A percentile compares a stretch with the other conserved stretches of the same genome.
phyloP scores from a whole-genome alignment of 92 coral and sea anemone genomes.

The Epizoanthus fatuus region DNA sequence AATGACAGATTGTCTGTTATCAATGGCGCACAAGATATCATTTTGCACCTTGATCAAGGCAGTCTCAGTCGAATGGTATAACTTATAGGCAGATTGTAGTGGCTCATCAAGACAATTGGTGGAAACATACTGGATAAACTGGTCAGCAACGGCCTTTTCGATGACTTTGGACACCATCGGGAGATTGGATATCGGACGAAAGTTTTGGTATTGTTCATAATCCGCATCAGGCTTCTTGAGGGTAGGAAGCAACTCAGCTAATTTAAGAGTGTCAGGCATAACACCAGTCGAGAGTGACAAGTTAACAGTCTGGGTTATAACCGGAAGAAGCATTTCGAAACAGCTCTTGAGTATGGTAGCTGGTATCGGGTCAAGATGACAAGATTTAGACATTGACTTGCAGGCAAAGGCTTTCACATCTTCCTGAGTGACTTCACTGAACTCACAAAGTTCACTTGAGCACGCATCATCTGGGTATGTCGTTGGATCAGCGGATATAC shows the following conservation, averaged over 20 bases:
- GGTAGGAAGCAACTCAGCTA: slow-evolving; percentile 31
- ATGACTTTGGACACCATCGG: slow-evolving; percentile 17
- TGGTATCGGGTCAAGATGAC: slow-evolving; percentile 52
- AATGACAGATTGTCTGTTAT: no score
- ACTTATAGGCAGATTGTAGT: no score
- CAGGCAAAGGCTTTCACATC: slow-evolving; percentile 18
- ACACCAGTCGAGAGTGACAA: slow-evolving; percentile 34
- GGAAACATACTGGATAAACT: not conserved
- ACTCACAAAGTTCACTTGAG: not conserved
- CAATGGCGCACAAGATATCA: no score
- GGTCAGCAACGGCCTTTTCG: slow-evolving; percentile 18
- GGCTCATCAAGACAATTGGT: not conserved
- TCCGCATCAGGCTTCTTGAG: slow-evolving; percentile 25
- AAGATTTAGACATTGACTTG: slow-evolving; percentile 36
- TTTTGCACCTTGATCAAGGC: no score
- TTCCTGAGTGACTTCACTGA: slow-evolving; percentile 32
- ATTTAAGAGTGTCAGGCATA: slow-evolving; percentile 36
- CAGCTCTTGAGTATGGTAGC: slow-evolving; percentile 29
- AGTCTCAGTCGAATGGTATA: no score
- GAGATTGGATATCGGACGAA: slow-evolving; percentile 21
- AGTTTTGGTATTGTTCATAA: not conserved
- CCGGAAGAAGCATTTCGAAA: slow-evolving; percentile 28
- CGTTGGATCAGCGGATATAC: not conserved
- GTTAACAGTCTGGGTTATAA: slow-evolving; percentile 38
- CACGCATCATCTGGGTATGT: slow-evolving; percentile 2